These are phyloP conservation scores for Hemicentrotus pulcherrimus DNA, from an alignment of 35 echinoderm and acorn worm genomes.

Conservation along the genomic window DNA sequence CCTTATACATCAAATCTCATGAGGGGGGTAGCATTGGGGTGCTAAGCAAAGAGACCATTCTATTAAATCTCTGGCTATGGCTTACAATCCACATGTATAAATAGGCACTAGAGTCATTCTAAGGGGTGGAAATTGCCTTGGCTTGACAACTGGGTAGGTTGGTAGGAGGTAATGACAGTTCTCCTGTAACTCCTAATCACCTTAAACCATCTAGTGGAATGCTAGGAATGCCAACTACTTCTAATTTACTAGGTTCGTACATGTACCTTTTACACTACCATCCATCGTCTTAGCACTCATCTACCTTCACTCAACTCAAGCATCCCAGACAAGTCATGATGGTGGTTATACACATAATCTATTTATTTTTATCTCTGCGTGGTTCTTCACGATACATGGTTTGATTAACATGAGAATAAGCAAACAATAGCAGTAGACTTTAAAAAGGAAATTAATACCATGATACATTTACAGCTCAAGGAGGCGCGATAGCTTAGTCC, in stretches of 20 bases:
- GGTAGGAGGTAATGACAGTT: slow-evolving; percentile 11
- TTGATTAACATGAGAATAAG: too few relatives aligned
- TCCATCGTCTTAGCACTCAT: neutral
- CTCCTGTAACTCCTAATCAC: neutral
- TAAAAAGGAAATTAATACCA: too few relatives aligned
- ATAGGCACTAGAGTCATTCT: neutral
- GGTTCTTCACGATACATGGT: too few relatives aligned
- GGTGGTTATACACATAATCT: too few relatives aligned
- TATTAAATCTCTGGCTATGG: neutral
- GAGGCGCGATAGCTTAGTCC: too few relatives aligned
- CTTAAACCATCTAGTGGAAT: slow-evolving; percentile 14
- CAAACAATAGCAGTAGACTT: too few relatives aligned
- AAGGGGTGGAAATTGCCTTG: slow-evolving; percentile 1
- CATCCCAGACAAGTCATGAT: too few relatives aligned
- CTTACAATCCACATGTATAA: neutral
- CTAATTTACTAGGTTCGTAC: neutral
- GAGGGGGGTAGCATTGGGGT: neutral
- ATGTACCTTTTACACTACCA: neutral
- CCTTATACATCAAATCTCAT: too few relatives aligned
- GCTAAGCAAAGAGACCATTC: neutral
- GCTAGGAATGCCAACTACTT: neutral
- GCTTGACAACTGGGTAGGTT: slow-evolving; percentile 19
- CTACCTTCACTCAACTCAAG: too few relatives aligned
- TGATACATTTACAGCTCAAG: too few relatives aligned
- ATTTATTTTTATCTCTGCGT: too few relatives aligned